Conservation (phyloP, 2,888 invertebrate species). For the Unio pictorum region DNA sequence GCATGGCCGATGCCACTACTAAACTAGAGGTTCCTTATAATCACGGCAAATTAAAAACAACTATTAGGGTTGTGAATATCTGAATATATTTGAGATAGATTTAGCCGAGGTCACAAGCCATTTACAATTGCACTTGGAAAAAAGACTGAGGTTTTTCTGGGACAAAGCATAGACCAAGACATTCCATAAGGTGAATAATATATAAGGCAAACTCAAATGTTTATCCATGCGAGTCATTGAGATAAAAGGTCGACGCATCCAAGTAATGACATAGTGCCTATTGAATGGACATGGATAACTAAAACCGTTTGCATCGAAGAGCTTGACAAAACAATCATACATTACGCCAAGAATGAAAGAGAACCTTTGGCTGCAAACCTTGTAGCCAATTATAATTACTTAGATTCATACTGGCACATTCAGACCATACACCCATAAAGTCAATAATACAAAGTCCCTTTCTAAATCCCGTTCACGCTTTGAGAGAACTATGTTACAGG, state of each 20-base stretch:
- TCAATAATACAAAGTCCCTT: conserved; percentile 18
- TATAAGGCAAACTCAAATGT: conserved; percentile 17
- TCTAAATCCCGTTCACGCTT: conserved; percentile 14
- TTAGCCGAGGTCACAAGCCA: conserved; percentile 9
- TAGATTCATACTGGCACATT: conserved; percentile 24
- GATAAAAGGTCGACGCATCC: conserved; percentile 36
- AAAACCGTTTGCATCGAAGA: conserved; percentile 43
- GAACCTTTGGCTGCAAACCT: conserved; percentile 34
- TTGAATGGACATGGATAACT: conserved; percentile 37
- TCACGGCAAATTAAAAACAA: background rate
- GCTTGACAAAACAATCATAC: conserved; percentile 35
- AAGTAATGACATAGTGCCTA: conserved; percentile 38
- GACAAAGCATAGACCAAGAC: background rate
- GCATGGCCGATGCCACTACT: conserved; percentile 4
- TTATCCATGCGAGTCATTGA: conserved; percentile 22
- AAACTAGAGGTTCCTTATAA: conserved; percentile 14
- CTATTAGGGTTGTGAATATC: conserved; percentile 10
- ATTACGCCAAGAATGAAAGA: conserved; percentile 44
- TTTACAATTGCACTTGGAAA: background rate
- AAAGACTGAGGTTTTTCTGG: conserved; percentile 9
- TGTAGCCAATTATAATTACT: conserved; percentile 44
- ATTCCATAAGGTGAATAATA: conserved; percentile 7
- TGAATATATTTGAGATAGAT: conserved; percentile 12
- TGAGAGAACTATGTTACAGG: conserved; percentile 16
- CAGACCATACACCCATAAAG: conserved; percentile 47